Conservation (phyloP, 2,888 invertebrate genomes). For the Acanthococcus lagerstroemiae region DNA sequence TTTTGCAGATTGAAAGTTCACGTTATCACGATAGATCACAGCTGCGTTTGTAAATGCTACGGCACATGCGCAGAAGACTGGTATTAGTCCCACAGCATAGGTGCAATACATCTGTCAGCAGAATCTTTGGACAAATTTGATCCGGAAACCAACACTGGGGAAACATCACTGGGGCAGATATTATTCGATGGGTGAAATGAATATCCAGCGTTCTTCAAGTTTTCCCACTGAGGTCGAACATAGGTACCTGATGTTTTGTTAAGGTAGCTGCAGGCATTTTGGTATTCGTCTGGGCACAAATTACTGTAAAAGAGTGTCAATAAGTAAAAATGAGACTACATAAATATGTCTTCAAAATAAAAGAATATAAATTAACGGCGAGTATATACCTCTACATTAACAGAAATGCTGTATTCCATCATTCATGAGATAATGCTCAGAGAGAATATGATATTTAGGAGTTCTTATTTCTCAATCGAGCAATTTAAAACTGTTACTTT, state of each 20-base stretch:
- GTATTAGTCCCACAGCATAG: constrained; percentile 80
- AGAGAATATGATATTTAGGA: too few relatives aligned
- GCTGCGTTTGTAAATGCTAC: too few relatives aligned
- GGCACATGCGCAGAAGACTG: too few relatives aligned
- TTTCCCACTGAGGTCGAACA: constrained; percentile 51
- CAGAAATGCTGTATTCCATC: too few relatives aligned
- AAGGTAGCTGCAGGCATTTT: constrained; percentile 53
- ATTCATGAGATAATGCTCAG: too few relatives aligned
- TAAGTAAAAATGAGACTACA: constrained; percentile 33
- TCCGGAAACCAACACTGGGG: constrained; percentile 57
- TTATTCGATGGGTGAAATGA: constrained; percentile 60
- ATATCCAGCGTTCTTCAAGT: constrained; percentile 53
- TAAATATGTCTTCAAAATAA: background rate
- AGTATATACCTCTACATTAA: too few relatives aligned
- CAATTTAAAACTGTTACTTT: too few relatives aligned
- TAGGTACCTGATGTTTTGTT: constrained; percentile 41
- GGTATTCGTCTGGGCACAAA: constrained; percentile 49
- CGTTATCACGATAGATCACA: too few relatives aligned
- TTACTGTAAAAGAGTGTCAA: constrained; percentile 45
- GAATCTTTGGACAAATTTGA: constrained; percentile 39
- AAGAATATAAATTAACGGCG: too few relatives aligned
- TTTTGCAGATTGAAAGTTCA: too few relatives aligned
- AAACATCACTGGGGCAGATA: constrained; percentile 59
- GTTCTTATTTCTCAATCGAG: too few relatives aligned
- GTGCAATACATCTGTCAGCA: constrained; percentile 50